Conservation (phyloP, 2,888 invertebrate species). For the Acanthopleura granulata region DNA sequence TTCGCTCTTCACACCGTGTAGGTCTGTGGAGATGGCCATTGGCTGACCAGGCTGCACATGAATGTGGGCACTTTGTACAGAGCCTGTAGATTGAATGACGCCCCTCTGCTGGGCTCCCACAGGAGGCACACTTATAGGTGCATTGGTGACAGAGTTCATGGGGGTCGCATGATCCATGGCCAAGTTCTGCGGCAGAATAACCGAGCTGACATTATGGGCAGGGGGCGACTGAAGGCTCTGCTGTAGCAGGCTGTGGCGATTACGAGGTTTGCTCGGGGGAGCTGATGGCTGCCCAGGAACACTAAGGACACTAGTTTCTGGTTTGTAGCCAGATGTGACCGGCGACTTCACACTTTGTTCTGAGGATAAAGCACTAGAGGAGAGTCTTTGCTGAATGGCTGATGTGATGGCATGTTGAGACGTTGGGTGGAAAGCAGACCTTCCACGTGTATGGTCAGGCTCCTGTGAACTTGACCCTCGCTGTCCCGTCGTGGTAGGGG, state of each 20-base stretch:
- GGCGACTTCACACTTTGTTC: background rate
- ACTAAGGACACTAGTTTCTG: background rate
- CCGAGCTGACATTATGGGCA: constrained; percentile 11
- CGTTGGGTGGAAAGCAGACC: constrained; percentile 29
- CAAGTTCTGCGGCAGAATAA: background rate
- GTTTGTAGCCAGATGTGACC: background rate
- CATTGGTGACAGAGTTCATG: background rate
- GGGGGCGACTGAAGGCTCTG: constrained; percentile 9
- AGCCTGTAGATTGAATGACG: background rate
- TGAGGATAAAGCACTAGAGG: constrained; percentile 21
- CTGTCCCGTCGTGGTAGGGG: constrained; percentile 33
- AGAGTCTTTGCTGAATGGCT: constrained; percentile 45
- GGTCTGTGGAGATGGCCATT: background rate
- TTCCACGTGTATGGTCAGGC: constrained; percentile 21
- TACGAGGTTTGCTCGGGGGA: background rate
- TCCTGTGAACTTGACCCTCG: constrained; percentile 12
- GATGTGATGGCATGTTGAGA: constrained; percentile 32
- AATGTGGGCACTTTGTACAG: background rate
- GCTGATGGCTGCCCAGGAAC: background rate
- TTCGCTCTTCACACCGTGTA: background rate
- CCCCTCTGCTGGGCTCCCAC: background rate
- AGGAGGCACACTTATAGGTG: background rate
- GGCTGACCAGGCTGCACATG: background rate
- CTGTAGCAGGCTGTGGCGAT: constrained; percentile 11
- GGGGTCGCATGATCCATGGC: background rate